These are phyloP conservation scores for Hydriomena furcata DNA, from an alignment of 2,888 invertebrate species.

Conservation along the genomic window DNA sequence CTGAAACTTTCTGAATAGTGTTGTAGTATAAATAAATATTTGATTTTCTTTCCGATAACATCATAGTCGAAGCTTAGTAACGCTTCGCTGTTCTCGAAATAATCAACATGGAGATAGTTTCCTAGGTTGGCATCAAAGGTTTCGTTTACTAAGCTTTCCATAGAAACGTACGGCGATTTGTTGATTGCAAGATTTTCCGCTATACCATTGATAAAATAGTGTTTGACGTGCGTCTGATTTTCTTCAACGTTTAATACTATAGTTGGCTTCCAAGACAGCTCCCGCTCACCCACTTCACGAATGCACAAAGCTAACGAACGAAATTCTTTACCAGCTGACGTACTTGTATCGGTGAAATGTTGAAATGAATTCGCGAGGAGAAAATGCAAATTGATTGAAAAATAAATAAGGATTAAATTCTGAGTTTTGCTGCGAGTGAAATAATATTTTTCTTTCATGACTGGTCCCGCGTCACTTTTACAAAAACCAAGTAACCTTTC, in stretches of 20 bases:
- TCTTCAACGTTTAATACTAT: constrained; percentile 32
- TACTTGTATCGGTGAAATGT: constrained; percentile 9
- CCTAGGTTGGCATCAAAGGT: constrained; percentile 21
- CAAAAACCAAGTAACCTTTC: constrained; percentile 5
- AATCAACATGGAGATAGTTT: constrained; percentile 37
- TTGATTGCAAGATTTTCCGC: constrained; percentile 29
- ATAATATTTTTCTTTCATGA: constrained; percentile 11
- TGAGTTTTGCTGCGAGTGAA: constrained; percentile 17
- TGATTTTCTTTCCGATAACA: constrained; percentile 35
- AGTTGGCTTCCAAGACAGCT: constrained; percentile 37
- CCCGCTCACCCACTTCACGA: constrained; percentile 30
- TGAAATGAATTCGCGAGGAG: constrained; percentile 18
- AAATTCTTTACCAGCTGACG: constrained; percentile 18
- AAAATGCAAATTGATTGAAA: constrained; percentile 17
- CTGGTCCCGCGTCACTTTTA: not conserved
- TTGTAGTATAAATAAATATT: constrained; percentile 46
- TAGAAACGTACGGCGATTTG: constrained; percentile 29
- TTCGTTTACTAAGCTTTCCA: constrained; percentile 3
- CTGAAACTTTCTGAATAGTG: constrained; percentile 30
- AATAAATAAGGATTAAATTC: constrained; percentile 21
- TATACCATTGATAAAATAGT: constrained; percentile 32
- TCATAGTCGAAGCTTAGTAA: constrained; percentile 34
- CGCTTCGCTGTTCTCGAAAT: constrained; percentile 39
- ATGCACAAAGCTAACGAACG: constrained; percentile 38
- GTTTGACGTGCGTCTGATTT: constrained; percentile 19